Evolutionary conservation across 2,797 vertebrate genomes (phyloP), one percentile per base, ranked within the genome.

Genomic region (Calcarius lapponicus): DNA sequence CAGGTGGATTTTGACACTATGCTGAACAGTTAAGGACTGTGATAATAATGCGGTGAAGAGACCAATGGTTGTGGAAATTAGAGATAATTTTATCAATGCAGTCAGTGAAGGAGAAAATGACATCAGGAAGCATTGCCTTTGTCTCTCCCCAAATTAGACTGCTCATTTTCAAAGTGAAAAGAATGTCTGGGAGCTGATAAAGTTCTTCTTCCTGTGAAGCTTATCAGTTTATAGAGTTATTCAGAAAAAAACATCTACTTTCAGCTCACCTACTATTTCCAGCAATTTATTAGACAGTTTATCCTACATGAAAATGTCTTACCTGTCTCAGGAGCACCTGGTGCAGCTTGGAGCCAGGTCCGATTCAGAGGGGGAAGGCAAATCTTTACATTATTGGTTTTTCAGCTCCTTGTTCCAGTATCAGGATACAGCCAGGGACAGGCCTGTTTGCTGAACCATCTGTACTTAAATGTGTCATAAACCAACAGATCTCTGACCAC

Each of bases 51-150:
- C 51, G 20, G 50, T 61, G 61, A 64, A 67, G 58, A 93, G 71
- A 40, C 62, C 43, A 45, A 11, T 72, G 80, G 50, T 45, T 72
- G 62, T 94, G 91, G 78, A 87, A 96, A 92, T 89, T 34, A 60
- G 43, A 86, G 74, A 88, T 86, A 79, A 70, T 76, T 94, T 93
- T 96, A 93, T 94, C 94, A 92, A 10, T 82, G 67, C 43, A 87
- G 86, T 94, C 91, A 84, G 42, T 40, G 56, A 91, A 91, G 64
- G 40, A 89, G 84, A 96, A 96, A 93, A 93, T 80, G 7, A 69
- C 88, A 92, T 75, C 54, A 51, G 83, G 78, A 96, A 82, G 25
- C 24, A 19, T 11, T 84, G 88, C 32, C 50, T 94, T 96, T 92
- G 58, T 86, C 50, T 79, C 58, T 76, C 56, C 43, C 13, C 56